Conservation (phyloP, 1,140 invertebrate genomes). For the Hycleus cichorii region DNA sequence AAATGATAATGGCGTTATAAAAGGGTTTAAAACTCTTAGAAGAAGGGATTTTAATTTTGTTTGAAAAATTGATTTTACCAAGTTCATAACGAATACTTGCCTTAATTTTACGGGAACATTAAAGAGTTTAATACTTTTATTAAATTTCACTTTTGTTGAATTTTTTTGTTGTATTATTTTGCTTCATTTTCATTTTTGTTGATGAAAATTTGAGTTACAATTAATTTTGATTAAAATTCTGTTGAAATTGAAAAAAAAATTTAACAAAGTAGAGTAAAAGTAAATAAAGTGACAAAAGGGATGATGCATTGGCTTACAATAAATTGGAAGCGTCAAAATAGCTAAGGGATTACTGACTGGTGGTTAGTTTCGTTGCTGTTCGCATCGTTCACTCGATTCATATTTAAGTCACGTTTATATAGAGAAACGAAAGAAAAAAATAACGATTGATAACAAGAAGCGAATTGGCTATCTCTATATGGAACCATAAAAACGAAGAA, state of each 20-base stretch:
- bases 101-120: slow-evolving; percentile 18
- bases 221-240: too few species aligned
- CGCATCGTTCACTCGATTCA: slow-evolving; percentile 15
- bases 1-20: slow-evolving; percentile 18
- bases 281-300: slow-evolving; percentile 15
- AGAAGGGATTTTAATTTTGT: slow-evolving; percentile 20
- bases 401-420: slow-evolving; percentile 23
- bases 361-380: slow-evolving; percentile 7
- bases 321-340: slow-evolving; percentile 23
- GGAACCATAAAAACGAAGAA: slow-evolving; percentile 14
- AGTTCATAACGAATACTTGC: slow-evolving; percentile 17
- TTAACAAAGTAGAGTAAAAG: not conserved
- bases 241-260: too few species aligned
- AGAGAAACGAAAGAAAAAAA: slow-evolving; percentile 9
- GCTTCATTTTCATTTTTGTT: too few species aligned
- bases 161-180: too few species aligned
- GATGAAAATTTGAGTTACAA: too few species aligned
- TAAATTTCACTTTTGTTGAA: not conserved
- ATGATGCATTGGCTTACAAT: slow-evolving; percentile 20
- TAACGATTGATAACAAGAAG: slow-evolving; percentile 27
- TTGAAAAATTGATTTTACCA: slow-evolving; percentile 18
- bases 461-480: slow-evolving; percentile 19
- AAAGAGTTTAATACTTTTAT: slow-evolving; percentile 15
- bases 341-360: slow-evolving; percentile 16
- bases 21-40: slow-evolving; percentile 17